These are phyloP conservation scores for Hyposoter didymator DNA, from an alignment of 2,888 invertebrate genomes.

Conservation along the genomic window DNA sequence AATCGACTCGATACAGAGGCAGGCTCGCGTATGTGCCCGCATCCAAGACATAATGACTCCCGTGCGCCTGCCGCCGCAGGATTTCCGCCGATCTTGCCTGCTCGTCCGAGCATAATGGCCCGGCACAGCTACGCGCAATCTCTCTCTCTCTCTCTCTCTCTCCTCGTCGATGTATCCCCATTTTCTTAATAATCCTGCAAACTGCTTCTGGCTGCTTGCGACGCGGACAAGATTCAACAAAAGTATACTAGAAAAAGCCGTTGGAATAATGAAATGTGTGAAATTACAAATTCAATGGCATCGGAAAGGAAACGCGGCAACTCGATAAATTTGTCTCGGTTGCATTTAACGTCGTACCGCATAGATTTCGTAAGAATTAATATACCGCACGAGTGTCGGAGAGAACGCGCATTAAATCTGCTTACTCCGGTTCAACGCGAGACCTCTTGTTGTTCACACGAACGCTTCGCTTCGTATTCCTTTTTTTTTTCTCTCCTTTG, in stretches of 20 bases:
- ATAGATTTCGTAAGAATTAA: not conserved
- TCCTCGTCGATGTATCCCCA: conserved; percentile 44
- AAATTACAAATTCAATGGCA: too few relatives aligned
- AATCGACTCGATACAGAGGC: not conserved
- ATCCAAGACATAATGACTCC: too few relatives aligned
- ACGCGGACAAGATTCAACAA: too few relatives aligned
- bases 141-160: too few relatives aligned
- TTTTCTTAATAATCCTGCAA: conserved; percentile 58
- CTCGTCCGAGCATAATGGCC: conserved; percentile 58
- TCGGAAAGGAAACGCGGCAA: too few relatives aligned
- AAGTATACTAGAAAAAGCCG: too few relatives aligned
- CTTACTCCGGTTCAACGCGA: too few relatives aligned
- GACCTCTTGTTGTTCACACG: too few relatives aligned
- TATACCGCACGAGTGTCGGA: conserved; percentile 4
- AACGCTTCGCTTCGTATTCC: conserved; percentile 18
- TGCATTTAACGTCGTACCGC: not conserved
- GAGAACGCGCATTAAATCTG: too few relatives aligned
- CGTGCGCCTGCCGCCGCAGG: conserved; percentile 51
- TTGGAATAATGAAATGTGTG: too few relatives aligned
- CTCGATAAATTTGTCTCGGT: conserved; percentile 16
- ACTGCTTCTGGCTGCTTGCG: conserved; percentile 20
- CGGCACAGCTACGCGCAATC: conserved; percentile 11
- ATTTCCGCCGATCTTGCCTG: conserved; percentile 64
- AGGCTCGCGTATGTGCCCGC: too few relatives aligned
- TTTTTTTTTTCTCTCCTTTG: too few relatives aligned